Base-by-base conservation (phyloP, 2,113 vertebrate genomes). In the Eidolon helvum region DNA sequence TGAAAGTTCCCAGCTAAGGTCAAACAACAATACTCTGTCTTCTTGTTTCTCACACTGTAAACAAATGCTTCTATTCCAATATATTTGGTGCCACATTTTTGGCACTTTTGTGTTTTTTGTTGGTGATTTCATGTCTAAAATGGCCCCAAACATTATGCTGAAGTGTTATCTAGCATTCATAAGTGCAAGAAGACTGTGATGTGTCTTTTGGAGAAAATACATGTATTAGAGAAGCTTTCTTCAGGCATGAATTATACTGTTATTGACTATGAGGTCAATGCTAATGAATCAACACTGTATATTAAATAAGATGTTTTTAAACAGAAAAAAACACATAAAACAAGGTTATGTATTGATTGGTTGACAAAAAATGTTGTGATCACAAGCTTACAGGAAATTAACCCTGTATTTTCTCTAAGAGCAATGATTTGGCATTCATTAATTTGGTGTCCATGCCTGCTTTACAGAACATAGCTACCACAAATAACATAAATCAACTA, bases 301-400 rank as follows among this genome's bases (percentile, higher is more conserved):
- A 69, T 38, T 57, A 90, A 80, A 38, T 35, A 45, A 16, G 1
- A 43, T 90, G 10, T 22, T 4, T 74, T 53, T 91, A 83, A 72
- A 57, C 26, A 71, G 53, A 75, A 96, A 96, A 96, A 95, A 19
- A 77, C 35, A 80, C 8, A 22, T 30, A 63, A 78, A 77, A 65
- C 21, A 30, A 65, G 7, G 5, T n/a, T 72, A 84, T 2, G 3
- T 50, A 72, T 66, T 53, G 10, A 79, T 43, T 14, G 15, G 0
- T 40, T 72, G 65, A 38, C 24, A 63, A 77, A 18, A 80, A 57
- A 11, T 19, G 8, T 11, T 33, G 16, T 35, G 14, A 89, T 6
- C 16, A 82, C 75, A 84, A 19, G 5, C 40, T 59, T n/a, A 14
- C 1, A 85, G 59, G 35, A 72, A 69, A 21, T 21, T 63, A 53